These are phyloP conservation scores for Norana najaformis DNA, from an alignment of 2,888 invertebrate genomes.

Conservation along the genomic window DNA sequence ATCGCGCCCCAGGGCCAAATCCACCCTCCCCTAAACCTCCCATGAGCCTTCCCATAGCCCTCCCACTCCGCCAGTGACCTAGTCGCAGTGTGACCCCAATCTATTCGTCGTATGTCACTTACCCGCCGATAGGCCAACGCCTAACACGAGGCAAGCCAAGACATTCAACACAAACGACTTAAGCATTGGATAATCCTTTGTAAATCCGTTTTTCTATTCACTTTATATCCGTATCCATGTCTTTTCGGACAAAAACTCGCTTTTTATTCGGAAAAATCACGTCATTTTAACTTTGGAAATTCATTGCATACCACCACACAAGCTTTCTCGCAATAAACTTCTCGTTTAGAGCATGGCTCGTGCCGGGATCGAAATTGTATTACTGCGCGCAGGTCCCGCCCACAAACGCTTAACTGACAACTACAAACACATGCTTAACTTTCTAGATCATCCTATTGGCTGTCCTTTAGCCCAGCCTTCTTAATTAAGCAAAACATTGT, in stretches of 20 bases:
- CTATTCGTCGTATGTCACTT: neutral
- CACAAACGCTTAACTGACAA: neutral
- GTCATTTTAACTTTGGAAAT: neutral
- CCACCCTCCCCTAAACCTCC: neutral
- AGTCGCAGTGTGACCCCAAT: neutral
- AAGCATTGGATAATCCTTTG: neutral
- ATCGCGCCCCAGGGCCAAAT: neutral
- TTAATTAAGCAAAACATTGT: neutral
- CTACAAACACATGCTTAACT: neutral
- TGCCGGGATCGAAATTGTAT: neutral
- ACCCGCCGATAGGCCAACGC: neutral
- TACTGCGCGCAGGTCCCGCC: neutral
- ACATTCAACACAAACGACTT: neutral
- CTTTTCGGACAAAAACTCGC: neutral
- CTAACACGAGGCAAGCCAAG: constrained; percentile 1
- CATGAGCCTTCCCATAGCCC: neutral
- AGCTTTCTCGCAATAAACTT: neutral
- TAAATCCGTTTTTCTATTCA: neutral
- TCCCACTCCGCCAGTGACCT: neutral
- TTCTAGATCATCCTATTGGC: neutral
- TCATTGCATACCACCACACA: neutral
- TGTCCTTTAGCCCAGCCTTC: neutral
- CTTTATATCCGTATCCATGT: neutral
- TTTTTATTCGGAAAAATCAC: neutral
- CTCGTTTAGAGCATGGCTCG: neutral